Evolutionary conservation across 2,113 vertebrate species (phyloP).

Genomic region (Ailuropoda melanoleuca): DNA sequence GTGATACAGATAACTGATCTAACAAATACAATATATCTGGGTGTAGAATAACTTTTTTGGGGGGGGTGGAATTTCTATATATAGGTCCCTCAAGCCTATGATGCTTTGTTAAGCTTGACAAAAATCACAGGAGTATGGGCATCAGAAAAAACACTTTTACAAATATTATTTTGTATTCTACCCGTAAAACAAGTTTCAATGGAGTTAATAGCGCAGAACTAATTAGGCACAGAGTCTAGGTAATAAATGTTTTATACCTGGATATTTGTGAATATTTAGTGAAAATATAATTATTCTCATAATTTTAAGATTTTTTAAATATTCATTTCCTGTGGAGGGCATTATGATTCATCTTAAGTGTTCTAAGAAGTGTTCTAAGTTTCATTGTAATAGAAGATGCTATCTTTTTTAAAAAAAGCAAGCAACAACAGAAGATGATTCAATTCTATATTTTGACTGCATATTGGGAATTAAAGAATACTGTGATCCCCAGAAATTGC

Average conservation of each 20-base stretch:
- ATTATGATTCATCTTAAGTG: neutral
- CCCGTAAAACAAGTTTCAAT: neutral
- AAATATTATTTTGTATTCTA: neutral
- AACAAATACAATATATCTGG: neutral
- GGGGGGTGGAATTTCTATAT: neutral
- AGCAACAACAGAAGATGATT: neutral
- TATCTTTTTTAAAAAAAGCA: neutral
- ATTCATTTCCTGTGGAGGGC: neutral
- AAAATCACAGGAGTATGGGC: neutral
- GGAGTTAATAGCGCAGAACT: neutral
- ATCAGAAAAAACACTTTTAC: neutral
- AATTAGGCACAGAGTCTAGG: neutral
- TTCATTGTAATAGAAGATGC: neutral
- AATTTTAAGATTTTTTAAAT: neutral
- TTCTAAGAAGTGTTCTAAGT: neutral
- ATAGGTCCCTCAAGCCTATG: neutral
- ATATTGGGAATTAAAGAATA: neutral
- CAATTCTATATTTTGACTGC: neutral
- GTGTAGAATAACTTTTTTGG: neutral
- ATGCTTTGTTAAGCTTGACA: neutral
- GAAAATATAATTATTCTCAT: neutral
- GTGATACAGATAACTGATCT: neutral
- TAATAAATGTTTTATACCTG: neutral
- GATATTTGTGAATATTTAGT: neutral
- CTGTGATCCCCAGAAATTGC: neutral